Conservation (phyloP, 2,797 vertebrate genomes). For the Molossus alvarezi region DNA sequence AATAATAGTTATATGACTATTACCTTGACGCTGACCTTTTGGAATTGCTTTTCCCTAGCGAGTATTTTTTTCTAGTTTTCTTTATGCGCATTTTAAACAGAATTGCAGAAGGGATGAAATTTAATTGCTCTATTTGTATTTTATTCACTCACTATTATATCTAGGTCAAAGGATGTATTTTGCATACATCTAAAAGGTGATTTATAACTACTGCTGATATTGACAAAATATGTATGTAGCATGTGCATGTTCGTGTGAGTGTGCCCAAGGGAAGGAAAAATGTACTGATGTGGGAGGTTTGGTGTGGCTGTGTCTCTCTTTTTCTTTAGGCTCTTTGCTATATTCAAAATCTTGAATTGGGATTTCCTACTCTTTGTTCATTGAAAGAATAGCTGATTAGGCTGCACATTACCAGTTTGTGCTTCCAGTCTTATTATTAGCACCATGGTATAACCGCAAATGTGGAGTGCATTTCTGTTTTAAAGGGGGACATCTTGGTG, state of each 20-base stretch:
- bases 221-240: background rate
- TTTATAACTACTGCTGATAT: slow-evolving; percentile 14
- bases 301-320: background rate
- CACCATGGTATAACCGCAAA: background rate
- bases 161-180: slow-evolving; percentile 34
- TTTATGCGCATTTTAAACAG: slow-evolving; percentile 67
- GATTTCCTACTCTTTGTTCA: slow-evolving; percentile 16
- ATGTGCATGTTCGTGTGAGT: background rate
- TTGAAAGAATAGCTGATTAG: background rate
- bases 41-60: slow-evolving; percentile 62
- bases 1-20: slow-evolving; percentile 59
- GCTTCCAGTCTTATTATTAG: slow-evolving; percentile 22
- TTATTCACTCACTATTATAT: slow-evolving; percentile 60
- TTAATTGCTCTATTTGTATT: slow-evolving; percentile 75
- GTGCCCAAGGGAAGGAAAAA: background rate
- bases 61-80: slow-evolving; percentile 60
- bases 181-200: slow-evolving; percentile 52
- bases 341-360: slow-evolving; percentile 1
- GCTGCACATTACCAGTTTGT: background rate
- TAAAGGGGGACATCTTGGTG: background rate
- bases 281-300: background rate
- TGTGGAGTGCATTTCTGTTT: background rate
- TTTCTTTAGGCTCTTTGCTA: slow-evolving; percentile 11
- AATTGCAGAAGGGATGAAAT: slow-evolving; percentile 23
- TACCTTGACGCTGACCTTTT: slow-evolving; percentile 66